Percentiles rank a stretch among this genome's conserved stretches.
phyloP scores from a whole-genome alignment of 2,113 vertebrate species.

The Nycticebus coucang region DNA sequence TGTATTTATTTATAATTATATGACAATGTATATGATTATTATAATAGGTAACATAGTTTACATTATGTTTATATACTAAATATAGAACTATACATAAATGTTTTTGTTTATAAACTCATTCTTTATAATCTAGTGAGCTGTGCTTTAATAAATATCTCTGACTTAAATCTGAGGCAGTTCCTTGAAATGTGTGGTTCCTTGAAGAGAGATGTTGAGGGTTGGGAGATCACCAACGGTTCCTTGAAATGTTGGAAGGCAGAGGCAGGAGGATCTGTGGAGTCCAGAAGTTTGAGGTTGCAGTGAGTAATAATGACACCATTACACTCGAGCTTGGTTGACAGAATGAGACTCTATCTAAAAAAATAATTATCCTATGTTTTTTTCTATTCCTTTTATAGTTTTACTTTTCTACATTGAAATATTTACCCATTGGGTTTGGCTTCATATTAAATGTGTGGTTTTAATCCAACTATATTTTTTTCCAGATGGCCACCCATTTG shows the following conservation, averaged over 20 bases:
- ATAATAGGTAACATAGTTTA: not conserved
- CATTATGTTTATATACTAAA: not conserved
- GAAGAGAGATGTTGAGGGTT: too few relatives aligned
- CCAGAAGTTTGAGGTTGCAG: too few relatives aligned
- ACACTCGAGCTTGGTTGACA: too few relatives aligned
- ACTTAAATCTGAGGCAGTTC: not conserved
- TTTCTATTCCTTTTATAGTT: not conserved
- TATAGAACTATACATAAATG: not conserved
- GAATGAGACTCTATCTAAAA: too few relatives aligned
- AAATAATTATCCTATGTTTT: not conserved
- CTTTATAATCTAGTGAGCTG: not conserved
- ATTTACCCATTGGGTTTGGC: not conserved
- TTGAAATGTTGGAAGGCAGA: not conserved
- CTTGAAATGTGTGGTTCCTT: not conserved
- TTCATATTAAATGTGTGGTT: not conserved
- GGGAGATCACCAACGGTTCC: too few relatives aligned
- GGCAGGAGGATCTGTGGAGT: too few relatives aligned
- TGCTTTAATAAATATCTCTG: conserved; percentile 16
- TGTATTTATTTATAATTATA: not conserved
- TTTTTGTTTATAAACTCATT: not conserved
- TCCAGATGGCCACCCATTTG: not conserved
- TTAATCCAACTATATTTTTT: conserved; percentile 19
- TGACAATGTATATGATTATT: not conserved
- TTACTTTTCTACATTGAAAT: conserved; percentile 11
- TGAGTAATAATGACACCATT: too few relatives aligned